These are phyloP conservation scores for Spea bombifrons DNA, from an alignment of 2,113 vertebrate genomes.

Conservation along the genomic window DNA sequence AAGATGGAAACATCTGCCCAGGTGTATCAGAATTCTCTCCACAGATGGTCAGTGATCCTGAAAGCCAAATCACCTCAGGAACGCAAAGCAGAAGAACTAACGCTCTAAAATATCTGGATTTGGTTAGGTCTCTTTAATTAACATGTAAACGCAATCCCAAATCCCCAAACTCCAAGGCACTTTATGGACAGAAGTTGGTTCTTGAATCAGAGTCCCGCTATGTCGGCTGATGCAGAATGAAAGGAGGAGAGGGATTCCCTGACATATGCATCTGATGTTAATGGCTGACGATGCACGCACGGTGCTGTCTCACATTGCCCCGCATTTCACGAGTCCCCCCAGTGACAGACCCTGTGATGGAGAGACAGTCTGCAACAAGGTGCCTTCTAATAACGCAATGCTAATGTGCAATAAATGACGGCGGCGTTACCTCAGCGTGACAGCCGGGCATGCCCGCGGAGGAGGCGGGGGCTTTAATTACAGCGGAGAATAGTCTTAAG, in stretches of 20 bases:
- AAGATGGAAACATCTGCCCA: too few relatives aligned
- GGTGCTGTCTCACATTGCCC: not conserved
- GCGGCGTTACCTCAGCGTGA: not conserved
- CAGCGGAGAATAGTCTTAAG: not conserved
- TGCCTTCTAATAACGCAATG: not conserved
- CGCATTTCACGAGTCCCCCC: not conserved
- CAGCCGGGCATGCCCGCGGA: not conserved
- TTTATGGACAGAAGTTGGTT: too few relatives aligned
- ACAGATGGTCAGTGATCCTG: too few relatives aligned
- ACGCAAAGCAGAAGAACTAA: too few relatives aligned
- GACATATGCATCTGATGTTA: constrained; percentile 5
- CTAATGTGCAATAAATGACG: not conserved
- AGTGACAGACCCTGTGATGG: not conserved
- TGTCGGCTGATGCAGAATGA: not conserved
- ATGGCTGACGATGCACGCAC: constrained; percentile 21
- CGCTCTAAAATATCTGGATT: too few relatives aligned
- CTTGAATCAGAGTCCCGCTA: not conserved
- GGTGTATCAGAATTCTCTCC: too few relatives aligned
- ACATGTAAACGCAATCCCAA: too few relatives aligned
- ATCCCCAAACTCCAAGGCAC: too few relatives aligned
- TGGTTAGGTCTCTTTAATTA: too few relatives aligned
- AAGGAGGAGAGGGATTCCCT: not conserved
- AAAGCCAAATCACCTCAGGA: too few relatives aligned
- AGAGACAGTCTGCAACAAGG: not conserved
- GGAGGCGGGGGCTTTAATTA: not conserved